These are phyloP conservation scores for Gouania willdenowi DNA, from an alignment of 2,797 vertebrate genomes.

Conservation along the genomic window DNA sequence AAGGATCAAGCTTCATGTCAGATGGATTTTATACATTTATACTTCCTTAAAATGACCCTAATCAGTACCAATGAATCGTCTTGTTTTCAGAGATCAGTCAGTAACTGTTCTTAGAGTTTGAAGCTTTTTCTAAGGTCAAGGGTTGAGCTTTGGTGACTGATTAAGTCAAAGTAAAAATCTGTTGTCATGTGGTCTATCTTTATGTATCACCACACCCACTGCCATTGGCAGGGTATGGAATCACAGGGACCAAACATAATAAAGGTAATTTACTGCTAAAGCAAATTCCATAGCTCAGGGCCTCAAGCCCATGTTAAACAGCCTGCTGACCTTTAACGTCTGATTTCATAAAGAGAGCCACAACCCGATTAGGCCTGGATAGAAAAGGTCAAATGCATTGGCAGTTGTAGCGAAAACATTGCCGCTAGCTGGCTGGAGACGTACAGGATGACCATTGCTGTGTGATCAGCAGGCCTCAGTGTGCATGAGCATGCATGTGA, in stretches of 20 bases:
- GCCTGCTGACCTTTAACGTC: constrained; percentile 92
- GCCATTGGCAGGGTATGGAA: constrained; percentile 52
- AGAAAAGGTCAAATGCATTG: constrained; percentile 94
- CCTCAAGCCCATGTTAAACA: constrained; percentile 88
- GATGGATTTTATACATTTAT: too few species aligned
- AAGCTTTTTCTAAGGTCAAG: too few species aligned
- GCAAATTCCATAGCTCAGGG: constrained; percentile 95
- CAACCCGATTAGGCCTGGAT: constrained; percentile 94
- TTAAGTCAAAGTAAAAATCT: too few species aligned
- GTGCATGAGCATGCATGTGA: constrained; percentile 18
- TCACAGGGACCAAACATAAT: constrained; percentile 90
- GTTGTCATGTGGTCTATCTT: constrained; percentile 19
- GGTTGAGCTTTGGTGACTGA: constrained; percentile 15
- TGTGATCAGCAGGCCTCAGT: constrained; percentile 15
- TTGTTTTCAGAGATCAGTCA: too few species aligned
- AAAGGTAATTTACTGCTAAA: constrained; percentile 96
- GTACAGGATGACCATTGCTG: constrained; percentile 37
- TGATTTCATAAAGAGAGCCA: constrained; percentile 96
- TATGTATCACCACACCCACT: constrained; percentile 42
- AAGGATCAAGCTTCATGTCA: too few species aligned
- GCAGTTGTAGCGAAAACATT: constrained; percentile 77
- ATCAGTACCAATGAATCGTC: too few species aligned
- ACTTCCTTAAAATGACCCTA: too few species aligned
- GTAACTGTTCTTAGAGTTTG: too few species aligned
- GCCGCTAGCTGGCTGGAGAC: constrained; percentile 79